A percentile compares a stretch with the other conserved stretches of the same genome.
Conservation (phyloP, 2,113 vertebrate genomes). For the Pseudorectes ferrugineus region DNA sequence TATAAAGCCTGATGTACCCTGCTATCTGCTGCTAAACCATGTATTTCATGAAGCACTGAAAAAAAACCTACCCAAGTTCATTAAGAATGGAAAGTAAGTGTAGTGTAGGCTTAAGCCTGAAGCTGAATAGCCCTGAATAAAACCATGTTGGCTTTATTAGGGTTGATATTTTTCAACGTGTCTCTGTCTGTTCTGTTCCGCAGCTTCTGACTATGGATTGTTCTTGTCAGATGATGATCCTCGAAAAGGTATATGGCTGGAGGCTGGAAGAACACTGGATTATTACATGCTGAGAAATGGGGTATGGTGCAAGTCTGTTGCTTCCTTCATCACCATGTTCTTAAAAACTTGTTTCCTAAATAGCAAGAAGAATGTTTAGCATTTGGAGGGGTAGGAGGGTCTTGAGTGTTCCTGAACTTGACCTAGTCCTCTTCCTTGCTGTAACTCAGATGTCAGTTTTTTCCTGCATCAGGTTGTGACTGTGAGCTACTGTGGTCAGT, state of each 20-base stretch:
- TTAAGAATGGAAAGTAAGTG: neutral
- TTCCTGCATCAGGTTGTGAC: neutral
- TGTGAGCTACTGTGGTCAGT: neutral
- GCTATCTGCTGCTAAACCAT: neutral
- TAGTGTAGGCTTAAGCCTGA: neutral
- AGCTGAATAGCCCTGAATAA: neutral
- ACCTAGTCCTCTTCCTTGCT: neutral
- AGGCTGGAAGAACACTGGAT: slow-evolving; percentile 94
- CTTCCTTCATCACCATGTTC: neutral
- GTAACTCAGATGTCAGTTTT: neutral
- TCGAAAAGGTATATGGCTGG: slow-evolving; percentile 97
- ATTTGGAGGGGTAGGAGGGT: neutral
- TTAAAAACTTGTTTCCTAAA: neutral
- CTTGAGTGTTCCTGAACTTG: neutral
- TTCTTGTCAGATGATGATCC: slow-evolving; percentile 97
- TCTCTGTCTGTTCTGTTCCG: slow-evolving; percentile 42
- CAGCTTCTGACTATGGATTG: slow-evolving; percentile 95
- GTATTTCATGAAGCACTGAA: neutral
- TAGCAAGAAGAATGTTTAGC: neutral
- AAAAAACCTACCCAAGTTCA: neutral
- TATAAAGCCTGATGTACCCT: neutral
- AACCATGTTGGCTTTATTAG: neutral
- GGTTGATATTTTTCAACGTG: neutral
- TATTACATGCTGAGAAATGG: slow-evolving; percentile 99
- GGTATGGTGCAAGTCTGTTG: slow-evolving; percentile 70